Evolutionary conservation across 2,797 vertebrate genomes (phyloP), one percentile per base, ranked within the genome.

Genomic region (Heteromormyrus szaboi): DNA sequence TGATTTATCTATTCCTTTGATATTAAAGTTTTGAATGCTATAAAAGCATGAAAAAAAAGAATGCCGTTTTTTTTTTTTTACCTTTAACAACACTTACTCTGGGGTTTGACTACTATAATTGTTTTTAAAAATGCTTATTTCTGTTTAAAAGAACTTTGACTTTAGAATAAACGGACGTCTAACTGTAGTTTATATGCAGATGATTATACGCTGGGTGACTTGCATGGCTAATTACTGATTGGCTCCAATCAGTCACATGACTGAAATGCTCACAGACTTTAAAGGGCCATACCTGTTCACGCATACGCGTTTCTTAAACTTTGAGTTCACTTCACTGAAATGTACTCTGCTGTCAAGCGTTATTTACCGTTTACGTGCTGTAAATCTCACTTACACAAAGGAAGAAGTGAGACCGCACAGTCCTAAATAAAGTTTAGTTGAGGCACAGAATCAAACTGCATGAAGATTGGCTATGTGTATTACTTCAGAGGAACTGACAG

Each of bases 401-500:
- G 17, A 4, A 14, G 14, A 62, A 62, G 37, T 17, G 8, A 65
- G 54, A 62, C 86, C 56, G 9, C 19, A 56, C n/a, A 65, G 54
- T 9, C 86, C 86, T 62, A 46, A 22, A 46, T 46, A 65, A 54
- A 86, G 54, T 65, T 87, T 87, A 87, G 56, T 12, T 25, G 50
- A 62, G 86, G 86, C 37, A 46, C 33, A 46, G n/a, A 62, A 65
- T 65, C 86, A 87, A 62, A 65, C 50, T 19, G 33, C 54, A 65
- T 62, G 44, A 25, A 87, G 37, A 48, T 3, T 65, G n/a, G 37
- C 54, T 46, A 65, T 65, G 56, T 48, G 41, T 65, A 87, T 87
- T 41, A 86, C 56, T 46, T 87, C 86, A 87, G 85, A 25, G 33
- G 85, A 86, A 44, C 53, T 87, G 54, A 48, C 86, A 87, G 86